Evolutionary conservation across 92 coral and sea anemone species (phyloP), one percentile per base, ranked within the genome.

Genomic region (Actinostola sp.): DNA sequence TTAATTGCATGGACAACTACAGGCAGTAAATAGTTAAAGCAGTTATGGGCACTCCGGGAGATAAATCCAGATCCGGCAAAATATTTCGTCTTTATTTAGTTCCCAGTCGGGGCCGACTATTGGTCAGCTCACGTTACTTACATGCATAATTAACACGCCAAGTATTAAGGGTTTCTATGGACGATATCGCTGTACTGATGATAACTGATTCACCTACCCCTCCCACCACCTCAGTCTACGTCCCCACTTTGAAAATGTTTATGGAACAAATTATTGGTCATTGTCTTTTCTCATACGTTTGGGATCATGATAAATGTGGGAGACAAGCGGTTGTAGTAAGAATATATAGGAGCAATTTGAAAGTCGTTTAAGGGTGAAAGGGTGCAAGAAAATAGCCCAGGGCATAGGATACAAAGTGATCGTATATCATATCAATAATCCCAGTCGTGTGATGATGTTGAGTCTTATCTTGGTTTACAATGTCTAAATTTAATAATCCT

Each of bases 361-460:
- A 73, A 62, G 60, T 60, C 70, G 61, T 73, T 73, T 23, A 60
- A 30, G 70, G 79, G 78, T 59, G 67, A 72, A 58, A 59, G 38
- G 64, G 67, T 72, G 32, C 54, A 72, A 12, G 60, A 50, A 68
- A 72, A 72, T 24, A 23, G 70, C 79, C 49, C 63, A 33, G 39
- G 79, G 79, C 70, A 29, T 31, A 49, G 4, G 38, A 26, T 12
- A 43, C 7, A 45, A 25, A 19, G 30, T 25, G 74, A 68, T 68
- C 74, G 27, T 25, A 32, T 68, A 50, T 50, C 74, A 51, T 20
- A 23, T 35, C 48, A 68, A 68, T n/a, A 26, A 34, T 23, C 24
- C 42, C 30, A 11, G 12, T 50, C 38, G 38, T 28, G 61, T 42
- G 62, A 68, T 46, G 10, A 27, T 1, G 43, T n/a, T 38, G 44